Conservation (phyloP, 35 echinoderm and acorn worm species). For the Acanthaster planci region DNA sequence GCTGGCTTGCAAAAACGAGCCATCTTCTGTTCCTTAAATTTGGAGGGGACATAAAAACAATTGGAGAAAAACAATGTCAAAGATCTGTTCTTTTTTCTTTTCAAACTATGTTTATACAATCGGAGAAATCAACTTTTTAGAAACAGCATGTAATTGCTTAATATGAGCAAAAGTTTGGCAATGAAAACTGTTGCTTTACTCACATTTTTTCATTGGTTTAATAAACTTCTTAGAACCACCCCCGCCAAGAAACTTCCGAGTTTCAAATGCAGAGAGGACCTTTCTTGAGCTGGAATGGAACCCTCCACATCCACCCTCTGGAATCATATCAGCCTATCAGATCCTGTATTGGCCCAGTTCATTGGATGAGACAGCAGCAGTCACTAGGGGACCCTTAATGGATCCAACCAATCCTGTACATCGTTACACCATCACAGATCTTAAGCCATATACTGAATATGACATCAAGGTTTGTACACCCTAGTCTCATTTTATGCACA, state of each 20-base stretch:
- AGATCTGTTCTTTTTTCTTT: no score
- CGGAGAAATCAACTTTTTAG: no score
- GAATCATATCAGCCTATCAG: constrained; percentile 11
- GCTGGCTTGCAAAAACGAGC: no score
- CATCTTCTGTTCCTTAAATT: no score
- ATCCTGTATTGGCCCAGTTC: background rate
- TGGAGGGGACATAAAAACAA: no score
- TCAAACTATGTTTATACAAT: no score
- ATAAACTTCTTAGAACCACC: background rate
- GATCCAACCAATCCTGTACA: background rate
- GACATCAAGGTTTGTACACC: background rate
- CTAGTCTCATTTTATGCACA: no score
- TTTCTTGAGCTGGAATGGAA: background rate
- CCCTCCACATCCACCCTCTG: background rate
- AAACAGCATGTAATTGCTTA: no score
- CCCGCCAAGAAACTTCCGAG: background rate
- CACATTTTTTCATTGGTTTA: background rate
- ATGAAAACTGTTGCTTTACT: no score
- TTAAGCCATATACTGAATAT: background rate
- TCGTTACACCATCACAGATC: background rate
- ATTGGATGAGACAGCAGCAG: background rate
- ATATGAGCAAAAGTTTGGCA: no score
- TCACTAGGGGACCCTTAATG: background rate
- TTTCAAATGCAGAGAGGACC: background rate
- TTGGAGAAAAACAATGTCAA: no score